Percentiles rank a stretch among this genome's conserved stretches.
Evolutionary conservation across 1,140 invertebrate genomes (phyloP).

Genomic region (Lordiphosa collinella): DNA sequence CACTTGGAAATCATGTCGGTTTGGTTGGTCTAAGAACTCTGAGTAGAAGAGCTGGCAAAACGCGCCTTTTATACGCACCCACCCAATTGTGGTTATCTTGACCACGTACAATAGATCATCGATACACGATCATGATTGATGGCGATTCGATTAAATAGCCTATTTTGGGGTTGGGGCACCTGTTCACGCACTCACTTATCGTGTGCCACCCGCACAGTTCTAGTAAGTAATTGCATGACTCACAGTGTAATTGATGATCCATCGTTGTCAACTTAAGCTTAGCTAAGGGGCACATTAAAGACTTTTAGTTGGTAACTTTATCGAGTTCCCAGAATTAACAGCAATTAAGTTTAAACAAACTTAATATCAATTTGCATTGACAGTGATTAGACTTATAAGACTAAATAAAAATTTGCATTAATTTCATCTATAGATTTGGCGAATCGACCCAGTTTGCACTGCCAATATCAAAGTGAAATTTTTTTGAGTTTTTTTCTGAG

Average conservation of each 20-base stretch:
- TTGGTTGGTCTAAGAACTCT: constrained; percentile 15
- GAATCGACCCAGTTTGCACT: no score
- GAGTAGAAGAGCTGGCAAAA: neutral
- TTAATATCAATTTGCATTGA: no score
- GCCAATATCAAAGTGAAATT: no score
- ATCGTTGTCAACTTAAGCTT: constrained; percentile 2
- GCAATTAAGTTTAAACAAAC: no score
- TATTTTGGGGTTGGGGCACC: no score
- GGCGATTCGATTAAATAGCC: constrained; percentile 3
- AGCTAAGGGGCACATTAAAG: neutral
- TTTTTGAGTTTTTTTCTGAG: no score
- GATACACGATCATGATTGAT: neutral
- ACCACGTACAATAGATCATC: neutral
- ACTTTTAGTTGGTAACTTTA: neutral
- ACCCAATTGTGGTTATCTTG: constrained; percentile 12
- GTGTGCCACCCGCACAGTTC: no score
- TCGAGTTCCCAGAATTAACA: constrained; percentile 1
- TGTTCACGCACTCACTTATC: no score
- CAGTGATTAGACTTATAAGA: no score
- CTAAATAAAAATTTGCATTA: no score
- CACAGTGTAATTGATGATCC: neutral
- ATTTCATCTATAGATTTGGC: no score
- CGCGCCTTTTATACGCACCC: constrained; percentile 16
- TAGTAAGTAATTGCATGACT: no score
- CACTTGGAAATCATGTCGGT: constrained; percentile 32